A percentile compares a stretch with the other conserved stretches of the same genome.
Conservation (phyloP, 2,113 vertebrate genomes). For the Sigmodon hispidus region DNA sequence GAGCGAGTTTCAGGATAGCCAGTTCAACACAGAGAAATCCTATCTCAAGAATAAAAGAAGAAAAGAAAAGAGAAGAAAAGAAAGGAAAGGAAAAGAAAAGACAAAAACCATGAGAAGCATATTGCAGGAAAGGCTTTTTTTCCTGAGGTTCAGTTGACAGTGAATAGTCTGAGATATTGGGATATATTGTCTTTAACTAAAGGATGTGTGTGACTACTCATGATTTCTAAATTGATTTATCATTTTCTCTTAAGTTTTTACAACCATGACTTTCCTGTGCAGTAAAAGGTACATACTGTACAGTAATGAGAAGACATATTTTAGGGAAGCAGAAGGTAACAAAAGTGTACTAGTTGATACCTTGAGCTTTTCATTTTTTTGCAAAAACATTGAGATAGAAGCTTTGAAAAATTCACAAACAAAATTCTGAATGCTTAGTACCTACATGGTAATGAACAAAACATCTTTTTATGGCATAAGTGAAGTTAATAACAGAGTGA, state of each 20-base stretch:
- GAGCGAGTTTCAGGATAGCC: too few species aligned
- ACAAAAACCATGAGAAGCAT: not conserved
- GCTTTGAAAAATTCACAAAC: not conserved
- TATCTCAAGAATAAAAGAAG: too few species aligned
- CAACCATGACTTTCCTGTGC: not conserved
- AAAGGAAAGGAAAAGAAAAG: too few species aligned
- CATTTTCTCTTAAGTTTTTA: not conserved
- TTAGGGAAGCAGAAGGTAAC: not conserved
- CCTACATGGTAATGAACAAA: not conserved
- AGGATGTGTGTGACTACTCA: not conserved
- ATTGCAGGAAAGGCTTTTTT: not conserved
- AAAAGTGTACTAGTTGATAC: not conserved
- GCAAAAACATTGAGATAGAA: not conserved
- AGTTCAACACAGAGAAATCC: too few species aligned
- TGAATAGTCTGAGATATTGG: not conserved
- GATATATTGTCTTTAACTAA: not conserved
- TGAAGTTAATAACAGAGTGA: not conserved
- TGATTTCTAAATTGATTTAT: slow-evolving; percentile 20
- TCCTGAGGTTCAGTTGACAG: not conserved
- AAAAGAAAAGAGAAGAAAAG: too few species aligned
- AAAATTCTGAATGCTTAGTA: slow-evolving; percentile 19
- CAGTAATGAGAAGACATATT: not conserved
- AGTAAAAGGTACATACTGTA: not conserved
- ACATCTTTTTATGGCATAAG: not conserved
- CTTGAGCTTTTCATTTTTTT: slow-evolving; percentile 19